Evolutionary conservation across 2,888 invertebrate species (phyloP).

Genomic region (Megalurothrips usitatus): DNA sequence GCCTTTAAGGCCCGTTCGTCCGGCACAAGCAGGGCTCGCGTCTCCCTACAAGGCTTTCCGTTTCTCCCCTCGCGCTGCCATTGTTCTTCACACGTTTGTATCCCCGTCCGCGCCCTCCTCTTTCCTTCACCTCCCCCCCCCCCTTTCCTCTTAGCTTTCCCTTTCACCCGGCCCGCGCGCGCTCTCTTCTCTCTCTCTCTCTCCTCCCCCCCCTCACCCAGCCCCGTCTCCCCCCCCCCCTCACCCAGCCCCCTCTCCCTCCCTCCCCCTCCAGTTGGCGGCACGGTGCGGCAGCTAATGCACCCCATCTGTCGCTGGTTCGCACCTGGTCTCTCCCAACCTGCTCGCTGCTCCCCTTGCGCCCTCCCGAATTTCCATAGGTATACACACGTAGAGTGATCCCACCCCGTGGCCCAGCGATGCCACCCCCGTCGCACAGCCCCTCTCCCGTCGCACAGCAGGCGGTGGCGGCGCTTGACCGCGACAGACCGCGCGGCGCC

Average conservation of each 20-base stretch:
- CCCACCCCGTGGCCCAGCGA: neutral
- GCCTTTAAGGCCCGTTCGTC: neutral
- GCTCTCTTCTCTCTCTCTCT: neutral
- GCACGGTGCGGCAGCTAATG: neutral
- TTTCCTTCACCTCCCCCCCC: neutral
- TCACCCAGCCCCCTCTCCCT: neutral
- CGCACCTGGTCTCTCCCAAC: slow-evolving; percentile 14
- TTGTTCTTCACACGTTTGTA: neutral
- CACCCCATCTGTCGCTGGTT: slow-evolving; percentile 25
- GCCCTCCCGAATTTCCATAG: slow-evolving; percentile 13
- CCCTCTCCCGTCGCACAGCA: no score
- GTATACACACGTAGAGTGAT: slow-evolving; percentile 22
- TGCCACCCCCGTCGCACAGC: neutral
- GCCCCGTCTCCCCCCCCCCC: neutral
- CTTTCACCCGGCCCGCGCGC: neutral
- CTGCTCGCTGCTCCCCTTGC: neutral
- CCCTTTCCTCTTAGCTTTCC: neutral
- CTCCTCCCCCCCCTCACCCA: neutral
- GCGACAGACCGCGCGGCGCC: neutral
- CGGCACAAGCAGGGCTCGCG: no score
- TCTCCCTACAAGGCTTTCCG: no score
- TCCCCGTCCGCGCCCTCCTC: neutral
- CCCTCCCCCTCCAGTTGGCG: neutral
- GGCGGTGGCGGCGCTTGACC: no score
- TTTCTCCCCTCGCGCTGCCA: neutral